Conservation (phyloP, 2,113 vertebrate genomes). For the Equus quagga region DNA sequence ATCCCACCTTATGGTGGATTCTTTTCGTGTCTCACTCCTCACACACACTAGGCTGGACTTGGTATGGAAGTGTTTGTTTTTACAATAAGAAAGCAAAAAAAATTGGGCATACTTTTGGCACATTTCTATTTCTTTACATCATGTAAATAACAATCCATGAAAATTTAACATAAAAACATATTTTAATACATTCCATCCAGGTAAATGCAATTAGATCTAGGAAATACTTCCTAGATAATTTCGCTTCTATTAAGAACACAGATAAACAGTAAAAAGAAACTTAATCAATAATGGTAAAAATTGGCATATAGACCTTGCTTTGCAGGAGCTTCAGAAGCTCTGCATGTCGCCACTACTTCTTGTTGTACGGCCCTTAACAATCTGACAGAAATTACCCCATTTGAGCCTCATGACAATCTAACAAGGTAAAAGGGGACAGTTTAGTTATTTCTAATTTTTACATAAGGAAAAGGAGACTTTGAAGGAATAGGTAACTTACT, state of each 20-base stretch:
- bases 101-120: background rate
- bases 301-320: background rate
- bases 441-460: background rate
- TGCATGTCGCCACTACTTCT: background rate
- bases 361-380: background rate
- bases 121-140: background rate
- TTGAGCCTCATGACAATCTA: background rate
- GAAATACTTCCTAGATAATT: background rate
- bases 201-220: background rate
- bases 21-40: background rate
- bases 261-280: background rate
- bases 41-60: background rate
- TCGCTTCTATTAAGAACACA: background rate
- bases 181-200: background rate
- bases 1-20: rapidly evolving
- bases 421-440: background rate
- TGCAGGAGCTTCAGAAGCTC: background rate
- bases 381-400: background rate
- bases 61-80: background rate
- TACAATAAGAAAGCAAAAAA: background rate
- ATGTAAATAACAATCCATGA: background rate
- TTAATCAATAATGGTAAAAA: background rate
- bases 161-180: background rate
- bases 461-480: background rate
- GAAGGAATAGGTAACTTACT: background rate